A percentile compares a stretch with the other conserved stretches of the same genome.
Conservation (phyloP, 1,140 invertebrate genomes). For the Drosophila simulans region DNA sequence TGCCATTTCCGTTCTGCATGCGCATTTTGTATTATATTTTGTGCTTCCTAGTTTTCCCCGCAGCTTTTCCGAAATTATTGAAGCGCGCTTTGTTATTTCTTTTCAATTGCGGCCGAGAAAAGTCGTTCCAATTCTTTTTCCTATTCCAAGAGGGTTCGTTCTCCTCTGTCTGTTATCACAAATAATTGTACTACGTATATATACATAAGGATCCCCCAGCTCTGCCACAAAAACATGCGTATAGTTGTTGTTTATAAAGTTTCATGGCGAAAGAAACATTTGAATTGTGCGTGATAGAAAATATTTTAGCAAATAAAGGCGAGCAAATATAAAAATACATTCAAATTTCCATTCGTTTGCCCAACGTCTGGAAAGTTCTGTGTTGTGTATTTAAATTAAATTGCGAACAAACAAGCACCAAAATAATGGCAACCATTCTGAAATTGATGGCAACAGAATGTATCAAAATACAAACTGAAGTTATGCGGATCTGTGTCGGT, state of each 20-base stretch:
- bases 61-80: constrained; percentile 62
- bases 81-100: constrained; percentile 69
- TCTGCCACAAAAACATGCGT: neutral
- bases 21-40: constrained; percentile 72
- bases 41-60: constrained; percentile 36
- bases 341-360: constrained; percentile 41
- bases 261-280: constrained; percentile 26
- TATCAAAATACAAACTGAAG: constrained; percentile 6
- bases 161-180: constrained; percentile 30
- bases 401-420: constrained; percentile 42
- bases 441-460: constrained; percentile 27
- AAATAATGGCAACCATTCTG: constrained; percentile 40
- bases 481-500: constrained; percentile 17
- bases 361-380: constrained; percentile 45
- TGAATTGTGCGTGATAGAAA: constrained; percentile 50
- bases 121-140: constrained; percentile 11
- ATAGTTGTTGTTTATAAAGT: constrained; percentile 4
- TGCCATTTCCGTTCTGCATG: constrained; percentile 63
- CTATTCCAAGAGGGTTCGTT: constrained; percentile 19
- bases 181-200: constrained; percentile 45
- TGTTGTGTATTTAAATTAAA: constrained; percentile 50
- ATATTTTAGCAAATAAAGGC: constrained; percentile 35
- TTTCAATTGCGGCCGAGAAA: constrained; percentile 51
- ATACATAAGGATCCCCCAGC: constrained; percentile 14
- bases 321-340: constrained; percentile 27